Conservation (phyloP, 2,113 vertebrate species). For the Catharus minimus region DNA sequence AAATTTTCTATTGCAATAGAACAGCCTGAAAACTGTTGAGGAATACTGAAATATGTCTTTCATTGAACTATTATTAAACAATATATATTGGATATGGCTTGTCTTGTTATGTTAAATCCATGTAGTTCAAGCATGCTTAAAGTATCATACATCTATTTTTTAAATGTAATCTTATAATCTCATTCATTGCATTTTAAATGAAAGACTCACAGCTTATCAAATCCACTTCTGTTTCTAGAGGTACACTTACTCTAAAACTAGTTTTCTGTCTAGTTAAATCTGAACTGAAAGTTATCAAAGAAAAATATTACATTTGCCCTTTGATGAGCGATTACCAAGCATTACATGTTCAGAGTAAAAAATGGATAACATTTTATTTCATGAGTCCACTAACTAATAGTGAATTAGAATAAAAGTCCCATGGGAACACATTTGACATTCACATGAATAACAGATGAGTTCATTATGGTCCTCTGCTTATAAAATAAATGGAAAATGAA, state of each 20-base stretch:
- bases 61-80: neutral
- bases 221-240: slow-evolving; percentile 27
- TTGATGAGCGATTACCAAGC: slow-evolving; percentile 45
- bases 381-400: slow-evolving; percentile 65
- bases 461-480: slow-evolving; percentile 67
- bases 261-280: neutral
- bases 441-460: slow-evolving; percentile 70
- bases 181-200: neutral
- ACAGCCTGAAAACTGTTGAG: slow-evolving; percentile 6
- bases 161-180: neutral
- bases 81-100: neutral
- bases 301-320: slow-evolving; percentile 30
- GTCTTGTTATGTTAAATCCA: neutral
- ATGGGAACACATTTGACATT: slow-evolving; percentile 61
- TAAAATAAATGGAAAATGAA: slow-evolving; percentile 73
- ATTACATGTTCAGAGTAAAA: slow-evolving; percentile 47
- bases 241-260: neutral
- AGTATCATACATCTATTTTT: neutral
- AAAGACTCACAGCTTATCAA: neutral
- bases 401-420: slow-evolving; percentile 70
- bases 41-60: neutral
- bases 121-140: neutral
- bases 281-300: slow-evolving; percentile 29
- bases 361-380: slow-evolving; percentile 63
- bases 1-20: slow-evolving; percentile 9